Percentiles rank a stretch among this genome's conserved stretches.
phyloP scores from a whole-genome alignment of 2,888 invertebrate species.

The Lapara coniferarum region DNA sequence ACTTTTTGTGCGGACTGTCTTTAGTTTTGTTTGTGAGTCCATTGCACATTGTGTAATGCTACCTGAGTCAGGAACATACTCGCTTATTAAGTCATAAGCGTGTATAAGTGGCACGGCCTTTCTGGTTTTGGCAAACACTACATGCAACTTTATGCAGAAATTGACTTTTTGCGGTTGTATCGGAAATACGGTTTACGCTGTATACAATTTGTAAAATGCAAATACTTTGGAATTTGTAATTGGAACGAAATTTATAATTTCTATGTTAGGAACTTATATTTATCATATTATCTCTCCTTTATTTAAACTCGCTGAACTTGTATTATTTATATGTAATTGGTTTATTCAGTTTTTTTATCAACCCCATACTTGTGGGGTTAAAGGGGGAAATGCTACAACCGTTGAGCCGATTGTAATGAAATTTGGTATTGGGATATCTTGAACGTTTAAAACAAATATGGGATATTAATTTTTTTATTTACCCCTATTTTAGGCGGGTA shows the following conservation, averaged over 20 bases:
- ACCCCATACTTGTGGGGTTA: no score
- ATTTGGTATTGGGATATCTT: no score
- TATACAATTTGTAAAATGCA: not conserved
- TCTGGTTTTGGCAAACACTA: constrained; percentile 1
- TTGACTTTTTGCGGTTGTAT: not conserved
- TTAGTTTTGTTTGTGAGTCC: not conserved
- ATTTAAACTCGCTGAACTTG: no score
- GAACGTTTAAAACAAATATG: no score
- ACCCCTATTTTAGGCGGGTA: no score
- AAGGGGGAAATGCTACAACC: no score
- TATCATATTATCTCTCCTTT: no score
- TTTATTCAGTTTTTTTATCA: no score
- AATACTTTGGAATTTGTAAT: not conserved
- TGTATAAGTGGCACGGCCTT: not conserved
- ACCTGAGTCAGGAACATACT: constrained; percentile 1
- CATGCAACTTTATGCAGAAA: not conserved
- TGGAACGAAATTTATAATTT: not conserved
- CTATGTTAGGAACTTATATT: not conserved
- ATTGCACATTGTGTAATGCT: constrained; percentile 7
- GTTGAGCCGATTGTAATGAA: no score
- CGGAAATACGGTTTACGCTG: not conserved
- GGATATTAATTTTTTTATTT: no score
- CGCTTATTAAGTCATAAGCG: not conserved
- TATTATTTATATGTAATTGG: no score
- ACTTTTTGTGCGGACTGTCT: constrained; percentile 12